Percentiles rank a stretch among this genome's conserved stretches.
Conservation (phyloP, 1,140 invertebrate species). For the Zelostemma sp. region DNA sequence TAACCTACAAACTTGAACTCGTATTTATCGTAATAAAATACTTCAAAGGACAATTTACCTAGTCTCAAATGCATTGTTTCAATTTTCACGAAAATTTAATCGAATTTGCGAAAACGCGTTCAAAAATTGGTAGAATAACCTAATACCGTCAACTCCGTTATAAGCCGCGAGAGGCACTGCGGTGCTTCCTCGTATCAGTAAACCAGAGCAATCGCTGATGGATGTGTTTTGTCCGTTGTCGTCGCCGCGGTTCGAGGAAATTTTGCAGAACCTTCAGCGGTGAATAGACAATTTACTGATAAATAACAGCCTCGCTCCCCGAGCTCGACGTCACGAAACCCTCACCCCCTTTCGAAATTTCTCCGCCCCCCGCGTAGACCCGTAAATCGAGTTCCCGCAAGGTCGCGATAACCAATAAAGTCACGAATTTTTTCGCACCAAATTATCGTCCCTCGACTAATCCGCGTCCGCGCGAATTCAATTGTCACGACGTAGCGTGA, state of each 20-base stretch:
- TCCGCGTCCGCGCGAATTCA: too few species aligned
- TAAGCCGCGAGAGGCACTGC: constrained; percentile 28
- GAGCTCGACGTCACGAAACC: background rate
- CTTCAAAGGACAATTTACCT: background rate
- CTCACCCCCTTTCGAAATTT: background rate
- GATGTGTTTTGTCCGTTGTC: constrained; percentile 30
- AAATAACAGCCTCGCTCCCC: constrained; percentile 8
- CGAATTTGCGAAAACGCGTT: background rate
- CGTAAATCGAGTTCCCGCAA: too few species aligned
- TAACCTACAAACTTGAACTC: background rate
- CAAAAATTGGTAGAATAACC: constrained; percentile 51
- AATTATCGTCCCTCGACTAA: too few species aligned
- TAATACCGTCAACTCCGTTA: constrained; percentile 30
- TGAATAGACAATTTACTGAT: constrained; percentile 57
- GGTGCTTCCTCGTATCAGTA: constrained; percentile 12
- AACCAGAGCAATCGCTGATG: constrained; percentile 52
- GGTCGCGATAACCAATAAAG: background rate
- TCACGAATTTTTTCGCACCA: background rate
- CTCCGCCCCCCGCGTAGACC: background rate
- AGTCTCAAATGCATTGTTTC: background rate
- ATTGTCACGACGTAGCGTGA: too few species aligned
- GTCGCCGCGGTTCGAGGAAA: constrained; percentile 45
- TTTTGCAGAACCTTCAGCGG: constrained; percentile 58
- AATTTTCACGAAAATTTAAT: background rate
- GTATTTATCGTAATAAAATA: background rate